These are phyloP conservation scores for Lamprotornis superbus DNA, from an alignment of 2,113 vertebrate species.

Conservation along the genomic window DNA sequence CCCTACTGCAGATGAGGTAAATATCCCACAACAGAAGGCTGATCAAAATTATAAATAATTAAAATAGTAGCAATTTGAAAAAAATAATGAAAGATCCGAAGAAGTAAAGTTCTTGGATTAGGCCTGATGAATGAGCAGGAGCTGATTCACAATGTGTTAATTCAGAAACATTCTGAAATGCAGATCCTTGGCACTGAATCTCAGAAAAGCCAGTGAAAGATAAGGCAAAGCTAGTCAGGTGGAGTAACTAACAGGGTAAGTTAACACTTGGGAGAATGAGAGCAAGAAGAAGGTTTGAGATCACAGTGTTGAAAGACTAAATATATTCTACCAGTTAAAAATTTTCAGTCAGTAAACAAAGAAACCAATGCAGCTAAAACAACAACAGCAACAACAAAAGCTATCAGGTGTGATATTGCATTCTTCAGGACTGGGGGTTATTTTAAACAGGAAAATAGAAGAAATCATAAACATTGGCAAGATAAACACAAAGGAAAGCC, in stretches of 20 bases:
- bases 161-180: not conserved
- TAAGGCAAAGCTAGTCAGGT: not conserved
- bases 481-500: not conserved
- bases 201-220: not conserved
- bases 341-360: not conserved
- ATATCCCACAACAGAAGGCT: not conserved
- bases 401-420: not conserved
- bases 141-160: not conserved
- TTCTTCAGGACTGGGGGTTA: not conserved
- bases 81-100: not conserved
- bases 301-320: not conserved
- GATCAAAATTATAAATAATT: not conserved
- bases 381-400: not conserved
- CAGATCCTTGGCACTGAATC: not conserved
- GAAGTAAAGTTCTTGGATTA: not conserved
- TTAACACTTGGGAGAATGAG: not conserved
- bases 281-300: not conserved
- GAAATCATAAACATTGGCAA: not conserved
- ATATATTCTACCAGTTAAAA: not conserved
- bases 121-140: not conserved
- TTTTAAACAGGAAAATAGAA: not conserved
- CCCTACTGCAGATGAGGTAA: not conserved
- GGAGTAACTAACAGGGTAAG: not conserved
- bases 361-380: not conserved
- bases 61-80: not conserved